Evolutionary conservation across 2,888 invertebrate genomes (phyloP).

Genomic region (Ommatoiulus sabulosus): DNA sequence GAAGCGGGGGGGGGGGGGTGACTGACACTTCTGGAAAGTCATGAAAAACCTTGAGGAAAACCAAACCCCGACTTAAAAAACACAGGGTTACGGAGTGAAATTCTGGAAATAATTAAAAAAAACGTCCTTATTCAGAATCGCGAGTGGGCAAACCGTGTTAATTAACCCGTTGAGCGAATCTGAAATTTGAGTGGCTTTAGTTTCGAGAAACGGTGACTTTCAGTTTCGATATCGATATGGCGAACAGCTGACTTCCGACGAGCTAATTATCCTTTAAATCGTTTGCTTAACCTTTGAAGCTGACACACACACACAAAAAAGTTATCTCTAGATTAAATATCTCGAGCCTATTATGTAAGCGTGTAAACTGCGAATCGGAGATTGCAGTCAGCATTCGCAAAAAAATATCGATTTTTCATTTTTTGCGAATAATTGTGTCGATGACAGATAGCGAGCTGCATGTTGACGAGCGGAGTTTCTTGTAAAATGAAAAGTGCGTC

Average conservation of each 20-base stretch:
- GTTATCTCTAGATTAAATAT: neutral
- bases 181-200: neutral
- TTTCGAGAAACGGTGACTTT: conserved; percentile 3
- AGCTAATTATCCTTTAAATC: neutral
- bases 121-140: neutral
- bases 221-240: neutral
- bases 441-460: neutral
- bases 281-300: neutral
- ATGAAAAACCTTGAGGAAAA: neutral
- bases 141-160: neutral
- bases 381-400: neutral
- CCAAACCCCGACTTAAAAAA: neutral
- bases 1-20: too few species aligned
- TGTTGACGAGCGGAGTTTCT: neutral
- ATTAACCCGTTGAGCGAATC: neutral
- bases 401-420: conserved; percentile 20
- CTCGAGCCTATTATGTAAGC: neutral
- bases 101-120: neutral
- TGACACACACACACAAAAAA: neutral
- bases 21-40: neutral
- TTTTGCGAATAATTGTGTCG: neutral
- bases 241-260: neutral
- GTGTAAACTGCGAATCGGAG: neutral
- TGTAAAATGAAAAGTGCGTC: neutral
- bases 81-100: neutral